A percentile compares a stretch with the other conserved stretches of the same genome.
phyloP scores from a whole-genome alignment of 2,888 invertebrate species.

The Cosmopolites sordidus region DNA sequence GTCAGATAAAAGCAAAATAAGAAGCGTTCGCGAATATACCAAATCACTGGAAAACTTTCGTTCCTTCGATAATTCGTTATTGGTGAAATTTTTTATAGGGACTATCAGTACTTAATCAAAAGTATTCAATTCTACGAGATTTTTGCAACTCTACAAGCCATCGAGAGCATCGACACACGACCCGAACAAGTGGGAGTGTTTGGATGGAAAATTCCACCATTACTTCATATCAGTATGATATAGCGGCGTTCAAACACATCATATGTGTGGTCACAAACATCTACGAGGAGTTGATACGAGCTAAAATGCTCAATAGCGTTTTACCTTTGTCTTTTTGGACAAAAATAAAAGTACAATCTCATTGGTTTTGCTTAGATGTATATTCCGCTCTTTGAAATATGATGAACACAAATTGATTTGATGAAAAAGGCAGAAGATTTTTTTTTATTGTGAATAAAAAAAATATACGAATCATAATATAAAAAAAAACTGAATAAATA shows the following conservation, averaged over 20 bases:
- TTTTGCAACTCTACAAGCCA: slow-evolving; percentile 64
- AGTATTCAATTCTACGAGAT: background rate
- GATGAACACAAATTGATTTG: too few relatives aligned
- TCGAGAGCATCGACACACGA: slow-evolving; percentile 70
- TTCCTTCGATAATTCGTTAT: slow-evolving; percentile 65
- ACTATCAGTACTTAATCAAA: slow-evolving; percentile 59
- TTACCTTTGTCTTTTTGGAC: too few relatives aligned
- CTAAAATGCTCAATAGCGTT: slow-evolving; percentile 45
- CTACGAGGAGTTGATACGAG: slow-evolving; percentile 48
- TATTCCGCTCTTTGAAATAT: too few relatives aligned
- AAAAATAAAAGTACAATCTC: too few relatives aligned
- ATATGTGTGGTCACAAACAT: slow-evolving; percentile 60
- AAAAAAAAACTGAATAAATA: too few relatives aligned
- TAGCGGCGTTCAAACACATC: slow-evolving; percentile 69
- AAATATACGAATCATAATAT: too few relatives aligned
- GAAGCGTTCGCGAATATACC: slow-evolving; percentile 62
- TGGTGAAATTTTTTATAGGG: slow-evolving; percentile 77
- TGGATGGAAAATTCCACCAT: slow-evolving; percentile 93
- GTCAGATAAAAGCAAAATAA: slow-evolving; percentile 46
- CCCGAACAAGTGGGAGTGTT: slow-evolving; percentile 86
- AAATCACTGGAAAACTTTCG: slow-evolving; percentile 43
- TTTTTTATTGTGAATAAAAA: too few relatives aligned
- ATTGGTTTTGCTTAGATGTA: too few relatives aligned
- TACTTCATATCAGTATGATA: slow-evolving; percentile 93
- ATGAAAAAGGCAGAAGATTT: too few relatives aligned